Percentiles rank a stretch among this genome's conserved stretches.
These are phyloP conservation scores for Leptinotarsa lineolata DNA, from an alignment of 1,140 invertebrate genomes.

Conservation along the genomic window DNA sequence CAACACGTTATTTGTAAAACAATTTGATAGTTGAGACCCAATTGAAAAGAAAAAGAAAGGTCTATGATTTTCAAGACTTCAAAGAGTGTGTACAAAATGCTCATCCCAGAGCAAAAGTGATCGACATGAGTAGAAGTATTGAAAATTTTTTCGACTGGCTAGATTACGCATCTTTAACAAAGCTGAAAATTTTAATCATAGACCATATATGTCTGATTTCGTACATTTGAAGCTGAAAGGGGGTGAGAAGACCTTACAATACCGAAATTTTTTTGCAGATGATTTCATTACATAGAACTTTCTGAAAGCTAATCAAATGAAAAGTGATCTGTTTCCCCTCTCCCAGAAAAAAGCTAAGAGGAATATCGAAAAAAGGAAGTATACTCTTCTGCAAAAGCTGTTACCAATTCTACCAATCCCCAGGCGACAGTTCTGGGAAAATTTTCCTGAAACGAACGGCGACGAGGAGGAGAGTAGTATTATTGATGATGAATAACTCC, in stretches of 20 bases:
- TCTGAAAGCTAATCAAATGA: constrained; percentile 22
- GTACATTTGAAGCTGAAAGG: constrained; percentile 18
- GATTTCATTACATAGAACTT: constrained; percentile 21
- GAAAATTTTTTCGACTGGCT: constrained; percentile 18
- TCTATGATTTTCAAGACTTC: constrained; percentile 25
- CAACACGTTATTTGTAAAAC: neutral
- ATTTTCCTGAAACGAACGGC: constrained; percentile 14
- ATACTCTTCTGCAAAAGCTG: constrained; percentile 17
- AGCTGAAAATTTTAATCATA: constrained; percentile 11
- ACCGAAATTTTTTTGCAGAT: constrained; percentile 21
- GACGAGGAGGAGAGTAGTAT: constrained; percentile 12
- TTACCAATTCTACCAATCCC: constrained; percentile 19
- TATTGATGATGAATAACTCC: constrained; percentile 19
- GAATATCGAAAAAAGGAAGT: constrained; percentile 6
- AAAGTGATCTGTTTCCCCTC: constrained; percentile 12
- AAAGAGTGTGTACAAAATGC: constrained; percentile 21
- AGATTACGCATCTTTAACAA: constrained; percentile 21
- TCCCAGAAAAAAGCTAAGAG: neutral
- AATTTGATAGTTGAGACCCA: constrained; percentile 17
- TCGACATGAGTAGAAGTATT: constrained; percentile 17
- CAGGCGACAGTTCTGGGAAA: constrained; percentile 22
- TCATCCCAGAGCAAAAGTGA: constrained; percentile 16
- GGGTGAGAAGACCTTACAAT: constrained; percentile 2
- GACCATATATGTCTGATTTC: constrained; percentile 21
- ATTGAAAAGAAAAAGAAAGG: constrained; percentile 25